Percentiles rank a stretch among this genome's conserved stretches.
These are phyloP conservation scores for Amblyopsis rosae DNA, from an alignment of 2,113 vertebrate species.

Conservation along the genomic window DNA sequence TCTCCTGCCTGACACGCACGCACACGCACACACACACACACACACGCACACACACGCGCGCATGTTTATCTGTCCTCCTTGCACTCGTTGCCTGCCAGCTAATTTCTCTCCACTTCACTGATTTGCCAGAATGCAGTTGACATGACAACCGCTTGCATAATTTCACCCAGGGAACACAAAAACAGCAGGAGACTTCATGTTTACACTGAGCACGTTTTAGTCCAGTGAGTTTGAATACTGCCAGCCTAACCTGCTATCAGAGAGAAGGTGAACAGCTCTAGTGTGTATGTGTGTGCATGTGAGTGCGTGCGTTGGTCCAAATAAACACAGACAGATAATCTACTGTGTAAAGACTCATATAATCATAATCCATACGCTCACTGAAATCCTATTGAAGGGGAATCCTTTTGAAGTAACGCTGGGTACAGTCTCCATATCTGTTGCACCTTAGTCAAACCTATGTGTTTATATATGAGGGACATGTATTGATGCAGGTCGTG, in stretches of 20 bases:
- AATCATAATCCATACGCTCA: not conserved
- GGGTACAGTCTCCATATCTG: no score
- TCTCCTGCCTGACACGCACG: not conserved
- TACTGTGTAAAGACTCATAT: not conserved
- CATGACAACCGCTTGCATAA: constrained; percentile 4
- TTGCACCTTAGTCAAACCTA: no score
- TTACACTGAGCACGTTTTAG: not conserved
- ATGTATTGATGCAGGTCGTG: no score
- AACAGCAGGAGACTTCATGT: not conserved
- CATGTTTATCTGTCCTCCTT: constrained; percentile 4
- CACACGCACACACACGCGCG: not conserved
- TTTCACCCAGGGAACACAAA: not conserved
- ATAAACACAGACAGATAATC: not conserved
- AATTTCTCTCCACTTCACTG: not conserved
- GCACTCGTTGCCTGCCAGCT: not conserved
- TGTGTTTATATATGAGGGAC: no score
- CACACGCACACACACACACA: not conserved
- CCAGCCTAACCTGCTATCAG: no score
- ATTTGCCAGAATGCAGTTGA: not conserved
- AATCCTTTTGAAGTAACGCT: no score
- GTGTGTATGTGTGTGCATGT: not conserved
- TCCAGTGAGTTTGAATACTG: not conserved
- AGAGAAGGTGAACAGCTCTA: no score
- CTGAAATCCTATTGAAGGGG: not conserved
- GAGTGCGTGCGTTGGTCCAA: not conserved